Evolutionary conservation across 2,113 vertebrate genomes (phyloP), one percentile per base, ranked within the genome.

Genomic region (Marmota monax): DNA sequence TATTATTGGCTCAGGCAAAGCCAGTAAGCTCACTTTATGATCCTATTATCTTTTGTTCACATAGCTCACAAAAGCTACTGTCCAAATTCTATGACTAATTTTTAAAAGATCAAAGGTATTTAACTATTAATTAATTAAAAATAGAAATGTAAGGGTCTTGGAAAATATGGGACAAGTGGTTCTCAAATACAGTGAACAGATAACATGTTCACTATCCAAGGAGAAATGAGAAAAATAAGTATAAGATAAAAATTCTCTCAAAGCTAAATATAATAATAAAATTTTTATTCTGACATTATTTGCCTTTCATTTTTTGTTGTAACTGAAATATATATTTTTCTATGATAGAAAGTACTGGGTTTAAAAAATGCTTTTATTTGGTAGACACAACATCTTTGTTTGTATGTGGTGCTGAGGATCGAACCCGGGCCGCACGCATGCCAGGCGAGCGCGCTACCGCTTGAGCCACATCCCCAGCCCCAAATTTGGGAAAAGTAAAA

Each of bases 31-130:
- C 61, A 90, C 16, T 37, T 70, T 67, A 77, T 58, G 32, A 72
- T 86, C 74, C 73, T 92, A 1, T 72, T 92, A 84, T 67, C 69
- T 94, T 92, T 85, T 61, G 10, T 85, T 94, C 32, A 42, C 79
- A n/a, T 69, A 61, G 32, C 74, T 92, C 42, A 56, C 69, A 82
- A 78, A 92, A 73, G 34, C 29, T 74, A 45, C 78, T 76, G n/a
- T 84, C 74, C 20, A 89, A 65, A 32, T 89, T 85, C 42, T 80
- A 27, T 53, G 34, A 73, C 56, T 92, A 65, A 12, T 77, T 63
- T 48, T 78, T 90, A n/a, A 82, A 87, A 90, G 74, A 13, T 73
- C 72, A 29, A 83, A 91, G 67, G 56, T 1, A 37, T 80, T 80
- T 34, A 88, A 58, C 3, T 67, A n/a, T 29, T 92, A 85, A 72